Percentiles rank a stretch among this genome's conserved stretches.
Evolutionary conservation across 1,140 invertebrate genomes (phyloP).

Genomic region (Mamestra configurata): DNA sequence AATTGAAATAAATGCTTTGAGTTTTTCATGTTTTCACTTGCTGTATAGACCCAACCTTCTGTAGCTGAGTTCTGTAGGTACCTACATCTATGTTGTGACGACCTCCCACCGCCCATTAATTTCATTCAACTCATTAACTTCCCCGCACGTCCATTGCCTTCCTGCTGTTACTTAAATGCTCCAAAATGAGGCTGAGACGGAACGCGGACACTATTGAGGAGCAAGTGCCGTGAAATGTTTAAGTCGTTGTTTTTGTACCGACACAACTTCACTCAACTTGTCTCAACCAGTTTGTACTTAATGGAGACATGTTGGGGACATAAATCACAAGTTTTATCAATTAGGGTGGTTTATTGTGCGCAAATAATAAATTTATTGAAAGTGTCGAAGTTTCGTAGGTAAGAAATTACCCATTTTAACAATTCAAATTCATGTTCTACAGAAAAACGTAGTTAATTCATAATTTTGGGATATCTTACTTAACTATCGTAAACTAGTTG

Average conservation of each 20-base stretch:
- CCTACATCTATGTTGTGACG: background rate
- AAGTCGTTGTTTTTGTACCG: conserved; percentile 35
- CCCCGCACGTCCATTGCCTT: conserved; percentile 32
- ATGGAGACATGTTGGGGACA: background rate
- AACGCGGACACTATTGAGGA: background rate
- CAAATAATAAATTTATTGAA: background rate
- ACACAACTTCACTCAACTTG: background rate
- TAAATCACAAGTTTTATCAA: conserved; percentile 32
- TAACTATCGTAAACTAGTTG: too few relatives aligned
- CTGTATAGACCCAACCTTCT: too few relatives aligned
- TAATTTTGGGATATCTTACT: background rate
- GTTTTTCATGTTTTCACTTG: too few relatives aligned
- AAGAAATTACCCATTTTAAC: too few relatives aligned
- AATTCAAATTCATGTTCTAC: background rate
- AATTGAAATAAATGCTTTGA: too few relatives aligned
- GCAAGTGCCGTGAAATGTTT: conserved; percentile 23
- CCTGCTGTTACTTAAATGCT: conserved; percentile 42
- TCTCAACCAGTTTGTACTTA: background rate
- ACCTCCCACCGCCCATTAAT: conserved; percentile 27
- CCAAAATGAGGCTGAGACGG: conserved; percentile 4
- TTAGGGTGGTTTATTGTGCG: conserved; percentile 2
- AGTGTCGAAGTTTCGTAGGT: background rate
- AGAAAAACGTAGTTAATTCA: background rate
- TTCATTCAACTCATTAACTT: conserved; percentile 49
- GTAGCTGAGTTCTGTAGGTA: background rate